phyloP scores from a whole-genome alignment of 35 echinoderm and acorn worm species.

The Apostichopus californicus region DNA sequence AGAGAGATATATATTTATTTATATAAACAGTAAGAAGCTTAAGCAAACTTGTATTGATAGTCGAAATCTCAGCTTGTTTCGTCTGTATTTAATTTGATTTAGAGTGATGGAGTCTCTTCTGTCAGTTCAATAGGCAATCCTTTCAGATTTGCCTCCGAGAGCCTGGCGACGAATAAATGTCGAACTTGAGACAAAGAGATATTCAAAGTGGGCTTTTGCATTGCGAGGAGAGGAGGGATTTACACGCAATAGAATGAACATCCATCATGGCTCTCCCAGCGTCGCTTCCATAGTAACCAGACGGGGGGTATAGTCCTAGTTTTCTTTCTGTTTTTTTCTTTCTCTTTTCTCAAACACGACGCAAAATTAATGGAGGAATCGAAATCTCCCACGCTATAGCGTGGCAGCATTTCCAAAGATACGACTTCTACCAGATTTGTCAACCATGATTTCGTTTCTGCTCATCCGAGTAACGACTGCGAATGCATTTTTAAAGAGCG shows the following conservation, averaged over 20 bases:
- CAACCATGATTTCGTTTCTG: conserved; percentile 33
- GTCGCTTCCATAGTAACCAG: conserved; percentile 36
- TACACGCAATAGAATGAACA: neutral
- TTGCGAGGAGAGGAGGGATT: neutral
- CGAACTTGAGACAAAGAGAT: conserved; percentile 28
- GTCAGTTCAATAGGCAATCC: conserved; percentile 27
- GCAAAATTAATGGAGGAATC: conserved; percentile 4
- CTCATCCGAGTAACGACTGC: conserved; percentile 8
- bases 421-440: neutral
- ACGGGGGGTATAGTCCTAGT: neutral
- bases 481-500: neutral
- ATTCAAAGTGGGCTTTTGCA: neutral
- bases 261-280: conserved; percentile 8
- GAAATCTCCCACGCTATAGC: too few relatives aligned
- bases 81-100: conserved; percentile 27
- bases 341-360: neutral
- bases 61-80: neutral
- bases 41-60: neutral
- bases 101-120: conserved; percentile 25
- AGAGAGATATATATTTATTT: neutral
- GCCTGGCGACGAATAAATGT: conserved; percentile 24
- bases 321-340: neutral
- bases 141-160: neutral
- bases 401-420: neutral
- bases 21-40: neutral